Evolutionary conservation across 1,140 invertebrate species (phyloP).

Genomic region (Ceratina australensis): DNA sequence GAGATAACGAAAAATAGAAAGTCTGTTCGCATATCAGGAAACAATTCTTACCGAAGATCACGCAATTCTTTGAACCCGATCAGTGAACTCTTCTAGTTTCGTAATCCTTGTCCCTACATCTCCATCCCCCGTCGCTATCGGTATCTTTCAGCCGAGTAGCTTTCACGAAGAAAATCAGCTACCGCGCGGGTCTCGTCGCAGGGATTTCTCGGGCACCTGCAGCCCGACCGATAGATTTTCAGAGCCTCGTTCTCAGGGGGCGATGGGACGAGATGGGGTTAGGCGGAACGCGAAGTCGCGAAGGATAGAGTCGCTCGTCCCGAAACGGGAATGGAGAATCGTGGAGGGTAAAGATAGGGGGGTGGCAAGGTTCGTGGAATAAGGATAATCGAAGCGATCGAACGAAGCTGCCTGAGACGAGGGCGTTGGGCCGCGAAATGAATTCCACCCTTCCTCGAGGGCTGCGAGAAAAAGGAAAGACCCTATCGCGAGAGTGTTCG

Average conservation of each 20-base stretch:
- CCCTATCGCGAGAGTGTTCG: too few species aligned
- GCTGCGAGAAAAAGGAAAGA: slow-evolving; percentile 44
- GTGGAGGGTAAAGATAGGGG: slow-evolving; percentile 33
- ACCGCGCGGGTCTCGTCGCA: not conserved
- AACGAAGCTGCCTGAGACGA: slow-evolving; percentile 70
- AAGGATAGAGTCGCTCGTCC: slow-evolving; percentile 32
- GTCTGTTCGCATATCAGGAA: too few species aligned
- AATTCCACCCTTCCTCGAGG: slow-evolving; percentile 68
- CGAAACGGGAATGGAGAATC: slow-evolving; percentile 53
- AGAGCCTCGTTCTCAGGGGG: too few species aligned
- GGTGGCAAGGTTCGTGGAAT: slow-evolving; percentile 60
- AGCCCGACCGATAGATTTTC: slow-evolving; percentile 36
- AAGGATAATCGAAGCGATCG: slow-evolving; percentile 76
- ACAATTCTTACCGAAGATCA: too few species aligned
- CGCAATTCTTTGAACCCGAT: not conserved
- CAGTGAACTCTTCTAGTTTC: not conserved
- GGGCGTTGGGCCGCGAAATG: slow-evolving; percentile 76
- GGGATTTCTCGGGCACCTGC: slow-evolving; percentile 23
- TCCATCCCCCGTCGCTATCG: not conserved
- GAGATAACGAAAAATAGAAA: too few species aligned
- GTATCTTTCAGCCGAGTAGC: not conserved
- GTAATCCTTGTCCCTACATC: not conserved
- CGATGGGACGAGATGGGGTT: not conserved
- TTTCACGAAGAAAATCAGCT: not conserved
- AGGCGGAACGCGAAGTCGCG: slow-evolving; percentile 28